A percentile compares a stretch with the other conserved stretches of the same genome.
Evolutionary conservation across 2,888 invertebrate genomes (phyloP).

Genomic region (Nezara viridula): DNA sequence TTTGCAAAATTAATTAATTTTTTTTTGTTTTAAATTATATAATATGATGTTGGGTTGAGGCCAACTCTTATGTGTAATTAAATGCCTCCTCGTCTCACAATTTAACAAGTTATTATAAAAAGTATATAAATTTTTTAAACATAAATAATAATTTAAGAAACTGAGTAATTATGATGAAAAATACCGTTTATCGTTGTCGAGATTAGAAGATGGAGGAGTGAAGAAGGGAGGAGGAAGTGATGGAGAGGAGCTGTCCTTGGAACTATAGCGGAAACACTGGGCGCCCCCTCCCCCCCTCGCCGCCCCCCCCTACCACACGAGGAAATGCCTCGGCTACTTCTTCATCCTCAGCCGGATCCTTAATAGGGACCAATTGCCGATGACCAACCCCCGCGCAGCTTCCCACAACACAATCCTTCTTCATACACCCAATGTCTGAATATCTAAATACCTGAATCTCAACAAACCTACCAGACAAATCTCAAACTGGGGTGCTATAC

Average conservation of each 20-base stretch:
- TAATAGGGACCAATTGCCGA: not conserved
- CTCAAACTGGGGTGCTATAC: too few relatives aligned
- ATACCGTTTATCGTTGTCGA: not conserved
- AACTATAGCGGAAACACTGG: not conserved
- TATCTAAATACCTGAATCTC: too few relatives aligned
- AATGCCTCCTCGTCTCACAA: too few relatives aligned
- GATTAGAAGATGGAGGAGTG: not conserved
- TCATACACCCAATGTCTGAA: not conserved
- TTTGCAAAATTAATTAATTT: too few relatives aligned
- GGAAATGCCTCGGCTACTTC: slow-evolving; percentile 41
- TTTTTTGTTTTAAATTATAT: too few relatives aligned
- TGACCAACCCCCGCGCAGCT: not conserved
- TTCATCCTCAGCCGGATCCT: slow-evolving; percentile 30
- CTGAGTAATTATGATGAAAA: not conserved
- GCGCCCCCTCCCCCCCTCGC: not conserved
- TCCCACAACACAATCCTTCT: not conserved
- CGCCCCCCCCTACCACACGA: not conserved
- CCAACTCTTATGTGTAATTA: too few relatives aligned
- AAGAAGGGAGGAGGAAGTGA: slow-evolving; percentile 42
- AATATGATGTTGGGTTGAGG: too few relatives aligned
- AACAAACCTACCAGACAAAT: too few relatives aligned
- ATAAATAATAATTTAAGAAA: too few relatives aligned
- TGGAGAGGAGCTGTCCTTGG: not conserved
- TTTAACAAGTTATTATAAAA: too few relatives aligned
- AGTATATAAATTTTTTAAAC: too few relatives aligned